phyloP scores from a whole-genome alignment of 2,797 vertebrate species.

The Eospalax fontanierii region DNA sequence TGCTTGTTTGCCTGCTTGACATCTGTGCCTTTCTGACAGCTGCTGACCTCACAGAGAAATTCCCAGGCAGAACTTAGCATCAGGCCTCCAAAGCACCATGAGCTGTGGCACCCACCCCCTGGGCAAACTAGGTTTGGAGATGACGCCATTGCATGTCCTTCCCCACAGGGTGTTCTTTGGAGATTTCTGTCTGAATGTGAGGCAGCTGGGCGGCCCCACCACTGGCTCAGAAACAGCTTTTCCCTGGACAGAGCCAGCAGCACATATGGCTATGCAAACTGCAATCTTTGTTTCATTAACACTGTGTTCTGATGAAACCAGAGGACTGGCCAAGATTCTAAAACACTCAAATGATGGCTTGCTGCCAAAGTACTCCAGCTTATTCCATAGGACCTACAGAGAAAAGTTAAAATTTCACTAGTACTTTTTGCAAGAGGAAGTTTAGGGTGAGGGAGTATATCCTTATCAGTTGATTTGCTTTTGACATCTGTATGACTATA shows the following conservation, averaged over 20 bases:
- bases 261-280: background rate
- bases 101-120: background rate
- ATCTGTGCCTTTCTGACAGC: background rate
- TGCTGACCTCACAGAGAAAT: constrained; percentile 53
- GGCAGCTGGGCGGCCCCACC: background rate
- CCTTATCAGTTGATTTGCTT: constrained; percentile 9
- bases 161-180: background rate
- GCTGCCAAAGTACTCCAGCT: constrained; percentile 7
- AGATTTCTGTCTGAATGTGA: constrained; percentile 29
- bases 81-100: background rate
- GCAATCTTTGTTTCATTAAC: constrained; percentile 48
- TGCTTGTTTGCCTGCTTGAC: background rate
- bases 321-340: constrained; percentile 15
- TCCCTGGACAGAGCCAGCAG: background rate
- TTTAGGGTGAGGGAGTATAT: background rate
- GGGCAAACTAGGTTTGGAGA: background rate
- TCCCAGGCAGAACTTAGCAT: background rate
- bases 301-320: constrained; percentile 26
- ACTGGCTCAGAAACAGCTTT: constrained; percentile 1
- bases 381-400: background rate
- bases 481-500: background rate
- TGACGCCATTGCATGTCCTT: background rate
- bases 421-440: background rate
- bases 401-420: constrained; percentile 5
- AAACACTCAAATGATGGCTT: background rate